Evolutionary conservation across 2,797 vertebrate genomes (phyloP).

Genomic region (Falco berigora): DNA sequence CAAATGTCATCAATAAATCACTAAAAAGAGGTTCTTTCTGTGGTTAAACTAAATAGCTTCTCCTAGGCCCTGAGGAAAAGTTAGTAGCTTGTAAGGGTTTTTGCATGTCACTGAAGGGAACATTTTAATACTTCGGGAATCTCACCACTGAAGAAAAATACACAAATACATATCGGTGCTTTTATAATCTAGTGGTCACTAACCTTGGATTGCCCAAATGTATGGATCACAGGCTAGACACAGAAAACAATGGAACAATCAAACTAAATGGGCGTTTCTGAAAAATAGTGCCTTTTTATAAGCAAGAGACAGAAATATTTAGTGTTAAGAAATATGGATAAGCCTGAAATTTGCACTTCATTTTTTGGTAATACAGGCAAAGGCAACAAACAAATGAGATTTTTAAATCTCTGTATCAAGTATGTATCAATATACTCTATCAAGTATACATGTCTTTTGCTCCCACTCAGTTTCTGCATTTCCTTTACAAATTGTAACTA

Average conservation of each 20-base stretch:
- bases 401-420: not conserved
- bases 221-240: not conserved
- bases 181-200: not conserved
- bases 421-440: not conserved
- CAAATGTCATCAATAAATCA: not conserved
- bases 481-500: not conserved
- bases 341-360: not conserved
- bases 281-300: not conserved
- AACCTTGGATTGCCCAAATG: not conserved
- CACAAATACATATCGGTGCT: not conserved
- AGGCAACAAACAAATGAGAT: not conserved
- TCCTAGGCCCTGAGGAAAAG: not conserved
- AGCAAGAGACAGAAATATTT: not conserved
- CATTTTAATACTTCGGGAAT: not conserved
- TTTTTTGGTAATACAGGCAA: not conserved
- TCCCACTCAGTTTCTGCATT: not conserved
- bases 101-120: not conserved
- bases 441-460: not conserved
- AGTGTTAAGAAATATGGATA: not conserved
- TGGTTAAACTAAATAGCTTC: not conserved
- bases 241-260: not conserved
- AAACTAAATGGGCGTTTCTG: not conserved
- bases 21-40: not conserved
- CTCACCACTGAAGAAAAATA: not conserved
- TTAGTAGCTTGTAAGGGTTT: not conserved